These are phyloP conservation scores for Halichoerus grypus DNA, from an alignment of 2,113 vertebrate genomes.

Conservation along the genomic window DNA sequence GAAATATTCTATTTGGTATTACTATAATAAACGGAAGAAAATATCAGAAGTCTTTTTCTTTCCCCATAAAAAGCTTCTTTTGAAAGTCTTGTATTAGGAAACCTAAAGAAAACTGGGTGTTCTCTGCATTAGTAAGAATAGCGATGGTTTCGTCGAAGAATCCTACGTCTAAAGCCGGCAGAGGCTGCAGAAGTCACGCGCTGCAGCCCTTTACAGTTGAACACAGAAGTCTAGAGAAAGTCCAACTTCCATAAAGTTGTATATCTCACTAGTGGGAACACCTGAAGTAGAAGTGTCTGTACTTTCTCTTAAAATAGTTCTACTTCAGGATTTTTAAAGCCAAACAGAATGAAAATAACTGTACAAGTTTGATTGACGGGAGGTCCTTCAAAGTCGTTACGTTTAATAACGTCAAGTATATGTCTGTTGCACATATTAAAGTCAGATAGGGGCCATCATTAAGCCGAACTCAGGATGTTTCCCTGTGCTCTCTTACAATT, in stretches of 20 bases:
- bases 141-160: not conserved
- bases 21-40: constrained; percentile 6
- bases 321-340: not conserved
- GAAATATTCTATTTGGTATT: not conserved
- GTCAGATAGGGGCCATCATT: not conserved
- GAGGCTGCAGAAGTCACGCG: not conserved
- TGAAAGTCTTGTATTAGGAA: not conserved
- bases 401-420: not conserved
- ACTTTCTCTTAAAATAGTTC: not conserved
- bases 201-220: not conserved
- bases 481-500: not conserved
- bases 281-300: not conserved
- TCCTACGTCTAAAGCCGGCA: not conserved
- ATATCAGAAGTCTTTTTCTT: not conserved
- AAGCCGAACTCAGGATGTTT: not conserved
- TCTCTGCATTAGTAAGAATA: not conserved
- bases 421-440: not conserved
- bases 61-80: not conserved
- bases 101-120: not conserved
- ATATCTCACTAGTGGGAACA: not conserved
- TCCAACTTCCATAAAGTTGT: not conserved
- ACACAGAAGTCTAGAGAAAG: not conserved
- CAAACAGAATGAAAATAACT: not conserved
- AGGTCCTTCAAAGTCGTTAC: not conserved
- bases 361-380: not conserved